Evolutionary conservation across 2,797 vertebrate species (phyloP).

Genomic region (Gallinago solitaria): DNA sequence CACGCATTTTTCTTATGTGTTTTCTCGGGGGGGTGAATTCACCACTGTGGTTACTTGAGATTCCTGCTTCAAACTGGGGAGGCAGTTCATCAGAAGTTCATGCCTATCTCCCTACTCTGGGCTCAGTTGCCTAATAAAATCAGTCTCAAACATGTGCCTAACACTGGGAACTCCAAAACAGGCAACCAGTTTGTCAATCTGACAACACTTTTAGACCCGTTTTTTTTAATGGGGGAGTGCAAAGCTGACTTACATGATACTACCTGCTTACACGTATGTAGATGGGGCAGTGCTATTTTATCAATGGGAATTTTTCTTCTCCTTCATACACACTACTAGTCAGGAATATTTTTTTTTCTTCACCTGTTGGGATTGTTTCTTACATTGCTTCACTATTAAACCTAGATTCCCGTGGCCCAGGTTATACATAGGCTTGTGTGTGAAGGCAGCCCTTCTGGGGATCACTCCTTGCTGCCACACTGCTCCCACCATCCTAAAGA

Average conservation of each 20-base stretch:
- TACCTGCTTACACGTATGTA: background rate
- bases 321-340: background rate
- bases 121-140: background rate
- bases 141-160: background rate
- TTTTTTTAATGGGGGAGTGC: background rate
- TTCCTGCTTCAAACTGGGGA: background rate
- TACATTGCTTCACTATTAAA: background rate
- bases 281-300: background rate
- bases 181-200: background rate
- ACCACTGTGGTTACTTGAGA: background rate
- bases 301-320: background rate
- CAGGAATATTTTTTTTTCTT: background rate
- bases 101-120: background rate
- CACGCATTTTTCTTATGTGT: accelerated
- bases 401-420: background rate
- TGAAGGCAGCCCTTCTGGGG: background rate
- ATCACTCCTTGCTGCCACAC: background rate
- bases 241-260: background rate
- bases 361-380: background rate
- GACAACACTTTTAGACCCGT: background rate
- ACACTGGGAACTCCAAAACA: background rate
- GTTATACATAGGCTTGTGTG: background rate
- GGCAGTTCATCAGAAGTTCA: background rate
- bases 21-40: background rate
- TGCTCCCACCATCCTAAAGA: background rate